Base-by-base conservation (phyloP, 23 tunicate species). In the Trididemnum nubilum region DNA sequence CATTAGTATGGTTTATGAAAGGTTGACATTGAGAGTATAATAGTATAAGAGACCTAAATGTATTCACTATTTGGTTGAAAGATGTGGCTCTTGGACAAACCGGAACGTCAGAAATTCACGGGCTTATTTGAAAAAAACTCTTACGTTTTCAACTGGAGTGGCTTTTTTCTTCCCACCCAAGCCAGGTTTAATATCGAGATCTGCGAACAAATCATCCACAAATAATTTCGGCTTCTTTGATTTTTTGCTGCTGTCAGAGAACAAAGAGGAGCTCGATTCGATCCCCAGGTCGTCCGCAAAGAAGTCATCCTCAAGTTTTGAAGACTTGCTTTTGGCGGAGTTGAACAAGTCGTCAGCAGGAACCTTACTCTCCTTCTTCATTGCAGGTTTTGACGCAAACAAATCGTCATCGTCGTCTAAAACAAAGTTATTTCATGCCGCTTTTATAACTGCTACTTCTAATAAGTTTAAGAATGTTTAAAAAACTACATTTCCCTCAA, bases 181-280 rank as follows among this genome's bases (percentile, higher is more conserved):
- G n/a, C n/a, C n/a, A n/a, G n/a, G n/a, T 24, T 25, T 40, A 22
- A 23, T 50, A 31, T 66, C 67, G 15, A 82, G 23, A 30, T 82
- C 86, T 1, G 78, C 78, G 33, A 82, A 82, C 29, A 82, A 51
- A 51, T 82, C 86, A 34, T 77, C 81, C 1, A 25, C 39, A 28
- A 66, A 71, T 49, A 82, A 35, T 15, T 69, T 50, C 22, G 50
- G 51, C 33, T 49, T 51, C 36, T 82, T 82, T 12, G 78, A 33
- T 26, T 82, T 82, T 12, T 50, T 49, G 1, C 51, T 70, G 26
- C 50, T 57, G 4, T 52, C 39, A 18, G 7, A 27, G 40, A 77
- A 52, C 25, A 57, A 73, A 2, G 79, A 77, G 40, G 36, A 4
- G 2, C 54, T 29, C 67, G 67, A 18, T 37, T 77, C 81, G n/a